Evolutionary conservation across 1,140 invertebrate genomes (phyloP).

Genomic region (Heliconius hermathena): DNA sequence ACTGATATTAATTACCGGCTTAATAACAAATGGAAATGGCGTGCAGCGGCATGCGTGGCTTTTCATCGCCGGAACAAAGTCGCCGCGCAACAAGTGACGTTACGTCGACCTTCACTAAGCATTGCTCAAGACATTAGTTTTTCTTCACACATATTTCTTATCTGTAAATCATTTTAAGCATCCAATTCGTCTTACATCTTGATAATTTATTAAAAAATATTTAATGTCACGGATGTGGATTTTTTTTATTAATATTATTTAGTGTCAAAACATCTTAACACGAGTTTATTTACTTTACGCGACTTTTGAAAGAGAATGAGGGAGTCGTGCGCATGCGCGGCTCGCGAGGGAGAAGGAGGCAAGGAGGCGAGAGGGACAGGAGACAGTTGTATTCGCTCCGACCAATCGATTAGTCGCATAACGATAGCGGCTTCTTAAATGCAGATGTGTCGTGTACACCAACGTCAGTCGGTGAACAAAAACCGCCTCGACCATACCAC

Average conservation of each 20-base stretch:
- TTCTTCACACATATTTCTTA: constrained; percentile 36
- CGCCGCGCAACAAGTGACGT: constrained; percentile 78
- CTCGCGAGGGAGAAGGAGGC: constrained; percentile 56
- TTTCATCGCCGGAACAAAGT: constrained; percentile 75
- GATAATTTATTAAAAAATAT: not conserved
- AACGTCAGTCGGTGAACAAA: constrained; percentile 76
- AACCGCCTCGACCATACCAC: constrained; percentile 56
- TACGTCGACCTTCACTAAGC: constrained; percentile 51
- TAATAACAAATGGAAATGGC: constrained; percentile 64
- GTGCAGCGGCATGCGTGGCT: constrained; percentile 72
- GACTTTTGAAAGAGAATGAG: constrained; percentile 70
- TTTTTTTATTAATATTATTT: constrained; percentile 21
- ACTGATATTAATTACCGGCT: constrained; percentile 65
- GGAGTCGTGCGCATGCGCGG: constrained; percentile 62
- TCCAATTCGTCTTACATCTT: not conserved
- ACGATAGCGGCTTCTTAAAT: constrained; percentile 81
- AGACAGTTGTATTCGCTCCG: constrained; percentile 73
- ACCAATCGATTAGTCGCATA: constrained; percentile 82
- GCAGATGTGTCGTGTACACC: constrained; percentile 78
- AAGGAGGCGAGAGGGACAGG: constrained; percentile 53
- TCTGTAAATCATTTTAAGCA: not conserved
- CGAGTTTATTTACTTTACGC: constrained; percentile 78
- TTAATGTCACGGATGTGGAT: not conserved
- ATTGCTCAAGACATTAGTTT: constrained; percentile 52
- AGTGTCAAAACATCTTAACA: constrained; percentile 61